phyloP scores from a whole-genome alignment of 2,797 vertebrate species.

The Sarcophilus harrisii region DNA sequence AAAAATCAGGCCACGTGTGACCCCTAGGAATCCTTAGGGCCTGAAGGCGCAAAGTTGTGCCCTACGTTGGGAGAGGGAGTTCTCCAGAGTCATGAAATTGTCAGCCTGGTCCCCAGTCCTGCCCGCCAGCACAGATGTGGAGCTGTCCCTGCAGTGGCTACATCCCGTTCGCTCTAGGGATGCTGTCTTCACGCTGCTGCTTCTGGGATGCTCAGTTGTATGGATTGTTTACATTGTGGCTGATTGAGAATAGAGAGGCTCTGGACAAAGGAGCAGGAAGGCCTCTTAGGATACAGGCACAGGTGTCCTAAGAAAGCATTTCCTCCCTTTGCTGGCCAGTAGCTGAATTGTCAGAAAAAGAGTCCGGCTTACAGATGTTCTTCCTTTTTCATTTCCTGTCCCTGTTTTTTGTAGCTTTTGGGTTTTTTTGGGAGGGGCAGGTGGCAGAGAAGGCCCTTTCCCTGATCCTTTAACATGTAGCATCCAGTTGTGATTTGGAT shows the following conservation, averaged over 20 bases:
- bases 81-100: not conserved
- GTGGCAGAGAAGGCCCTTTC: slow-evolving; percentile 16
- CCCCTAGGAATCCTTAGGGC: not conserved
- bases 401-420: slow-evolving; percentile 47
- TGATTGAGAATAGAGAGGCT: not conserved
- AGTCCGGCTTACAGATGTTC: slow-evolving; percentile 71
- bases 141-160: too few species aligned
- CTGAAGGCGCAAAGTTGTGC: not conserved
- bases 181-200: not conserved
- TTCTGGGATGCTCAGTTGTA: not conserved
- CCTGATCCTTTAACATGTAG: slow-evolving; percentile 21
- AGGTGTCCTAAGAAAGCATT: slow-evolving; percentile 81
- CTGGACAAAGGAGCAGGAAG: slow-evolving; percentile 67
- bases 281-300: slow-evolving; percentile 61
- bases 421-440: not conserved
- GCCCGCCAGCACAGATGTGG: not conserved
- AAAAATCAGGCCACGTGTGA: not conserved
- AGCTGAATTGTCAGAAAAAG: slow-evolving; percentile 58
- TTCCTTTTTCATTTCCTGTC: slow-evolving; percentile 74
- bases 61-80: not conserved
- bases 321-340: slow-evolving; percentile 74
- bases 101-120: not conserved
- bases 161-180: not conserved
- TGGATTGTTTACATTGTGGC: slow-evolving; percentile 33
- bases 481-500: slow-evolving; percentile 3